Percentiles rank a stretch among this genome's conserved stretches.
Conservation (phyloP, 2,888 invertebrate species). For the Chymomyza caudatula region DNA sequence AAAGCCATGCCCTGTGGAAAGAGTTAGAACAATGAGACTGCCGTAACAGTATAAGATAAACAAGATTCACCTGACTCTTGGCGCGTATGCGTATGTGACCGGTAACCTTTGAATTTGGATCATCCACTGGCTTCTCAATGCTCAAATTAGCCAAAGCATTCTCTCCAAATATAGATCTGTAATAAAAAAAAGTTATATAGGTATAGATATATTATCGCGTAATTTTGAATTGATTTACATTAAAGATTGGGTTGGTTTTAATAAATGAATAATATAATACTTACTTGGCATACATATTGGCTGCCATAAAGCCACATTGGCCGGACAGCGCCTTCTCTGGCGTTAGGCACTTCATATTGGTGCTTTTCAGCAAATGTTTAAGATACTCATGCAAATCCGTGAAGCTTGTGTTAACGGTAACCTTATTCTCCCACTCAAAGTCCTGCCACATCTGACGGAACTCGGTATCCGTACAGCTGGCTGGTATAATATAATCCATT, state of each 20-base stretch:
- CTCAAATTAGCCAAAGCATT: slow-evolving; percentile 99
- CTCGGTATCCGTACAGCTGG: slow-evolving; percentile 94
- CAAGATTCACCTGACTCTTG: slow-evolving; percentile 91
- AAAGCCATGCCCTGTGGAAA: slow-evolving; percentile 95
- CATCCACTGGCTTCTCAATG: slow-evolving; percentile 95
- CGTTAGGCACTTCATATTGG: slow-evolving; percentile 99
- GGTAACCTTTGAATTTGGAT: slow-evolving; percentile 91
- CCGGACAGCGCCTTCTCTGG: slow-evolving; percentile 97
- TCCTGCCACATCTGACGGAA: slow-evolving; percentile 99
- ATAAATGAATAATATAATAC: no score
- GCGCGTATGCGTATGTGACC: slow-evolving; percentile 99
- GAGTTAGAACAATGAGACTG: background rate
- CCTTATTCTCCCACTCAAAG: slow-evolving; percentile 99
- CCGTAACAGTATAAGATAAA: background rate
- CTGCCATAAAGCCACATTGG: slow-evolving; percentile 99
- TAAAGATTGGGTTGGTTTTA: no score
- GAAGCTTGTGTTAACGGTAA: slow-evolving; percentile 93
- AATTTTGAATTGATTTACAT: no score
- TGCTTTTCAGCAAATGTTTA: slow-evolving; percentile 92
- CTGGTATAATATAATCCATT: slow-evolving; percentile 99
- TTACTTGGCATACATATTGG: slow-evolving; percentile 95
- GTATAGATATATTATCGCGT: no score
- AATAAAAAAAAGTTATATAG: slow-evolving; percentile 5
- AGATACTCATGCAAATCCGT: slow-evolving; percentile 96
- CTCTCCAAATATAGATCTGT: slow-evolving; percentile 96